Evolutionary conservation across 2,888 invertebrate genomes (phyloP), one percentile per base, ranked within the genome.

Genomic region (Mesorhabditis sp.): DNA sequence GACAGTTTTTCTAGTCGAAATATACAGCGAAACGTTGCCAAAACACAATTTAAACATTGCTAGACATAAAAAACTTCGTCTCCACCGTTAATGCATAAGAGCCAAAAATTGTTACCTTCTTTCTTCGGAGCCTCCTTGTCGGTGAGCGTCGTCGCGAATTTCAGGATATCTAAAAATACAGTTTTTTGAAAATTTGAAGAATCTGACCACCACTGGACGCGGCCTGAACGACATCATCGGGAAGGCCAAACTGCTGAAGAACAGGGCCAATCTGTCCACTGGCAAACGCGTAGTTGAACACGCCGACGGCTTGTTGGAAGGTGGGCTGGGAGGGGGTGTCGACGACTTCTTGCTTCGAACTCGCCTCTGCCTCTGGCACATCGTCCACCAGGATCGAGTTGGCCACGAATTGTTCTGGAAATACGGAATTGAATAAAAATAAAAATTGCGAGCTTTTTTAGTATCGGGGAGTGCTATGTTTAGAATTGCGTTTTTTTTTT

Each of bases 181-280:
- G 4, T 43, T 13, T 28, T 28, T 28, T 2, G 28, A 28, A 28
- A 28, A 28, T 1, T 28, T 28, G 28, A 28, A 28, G 28, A 28
- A 28, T 28, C 28, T 28, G 28, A 88, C 89, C 88, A 67, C 96
- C 96, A 67, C 91, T 91, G 81, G 91, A 91, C 4, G 97, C 97
- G 6, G 97, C 95, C 42, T 91, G 90, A 0, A 94, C 92, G 4
- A 94, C 95, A 74, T 94, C 95, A 4, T 91, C 88, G 64, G 93
- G 92, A 61, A 97, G 89, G 68, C 93, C 92, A 86, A 98, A 93
- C 88, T 98, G 97, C 72, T 92, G 91, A 79, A 98, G 92, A 69
- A 97, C 92, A 1, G 96, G 95, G 62, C 94, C 96, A 83, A 97
- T 90, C 88, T 98, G 95, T 2, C 97, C 96, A n/a, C 95, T 94